These are phyloP conservation scores for Oreocharis arfaki DNA, from an alignment of 2,113 vertebrate species.

Conservation along the genomic window DNA sequence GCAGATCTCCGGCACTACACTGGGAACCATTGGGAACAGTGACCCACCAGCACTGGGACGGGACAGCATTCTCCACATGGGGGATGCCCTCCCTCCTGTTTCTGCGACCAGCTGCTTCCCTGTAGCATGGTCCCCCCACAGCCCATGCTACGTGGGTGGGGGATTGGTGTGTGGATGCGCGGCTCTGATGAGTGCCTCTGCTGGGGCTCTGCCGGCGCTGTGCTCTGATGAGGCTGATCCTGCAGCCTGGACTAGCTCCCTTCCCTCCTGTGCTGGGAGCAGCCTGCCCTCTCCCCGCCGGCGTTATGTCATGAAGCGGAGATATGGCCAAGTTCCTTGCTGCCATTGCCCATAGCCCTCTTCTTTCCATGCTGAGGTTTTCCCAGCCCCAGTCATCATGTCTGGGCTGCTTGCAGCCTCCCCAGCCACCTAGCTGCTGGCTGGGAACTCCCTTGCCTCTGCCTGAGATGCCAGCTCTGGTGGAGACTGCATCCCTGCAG, in stretches of 20 bases:
- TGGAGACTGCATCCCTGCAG: background rate
- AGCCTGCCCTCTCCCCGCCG: background rate
- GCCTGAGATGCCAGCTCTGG: background rate
- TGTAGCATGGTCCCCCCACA: rapidly evolving
- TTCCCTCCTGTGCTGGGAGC: background rate
- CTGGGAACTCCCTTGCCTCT: background rate
- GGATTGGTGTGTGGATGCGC: background rate
- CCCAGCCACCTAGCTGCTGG: background rate
- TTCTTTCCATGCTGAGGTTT: constrained; percentile 19
- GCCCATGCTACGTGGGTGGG: rapidly evolving
- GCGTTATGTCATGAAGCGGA: background rate
- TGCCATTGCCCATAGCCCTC: background rate
- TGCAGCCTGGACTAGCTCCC: background rate
- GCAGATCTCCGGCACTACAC: background rate
- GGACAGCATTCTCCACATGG: background rate
- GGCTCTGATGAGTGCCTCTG: background rate
- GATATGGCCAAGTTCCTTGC: background rate
- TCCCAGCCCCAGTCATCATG: background rate
- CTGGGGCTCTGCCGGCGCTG: background rate
- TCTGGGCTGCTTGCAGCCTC: background rate
- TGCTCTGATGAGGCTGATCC: background rate
- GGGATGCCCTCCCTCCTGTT: rapidly evolving
- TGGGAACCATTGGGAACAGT: background rate
- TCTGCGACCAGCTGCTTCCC: background rate
- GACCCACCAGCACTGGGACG: rapidly evolving